Evolutionary conservation across 2,888 invertebrate species (phyloP), one percentile per base, ranked within the genome.

Genomic region (Anorthoa munda): DNA sequence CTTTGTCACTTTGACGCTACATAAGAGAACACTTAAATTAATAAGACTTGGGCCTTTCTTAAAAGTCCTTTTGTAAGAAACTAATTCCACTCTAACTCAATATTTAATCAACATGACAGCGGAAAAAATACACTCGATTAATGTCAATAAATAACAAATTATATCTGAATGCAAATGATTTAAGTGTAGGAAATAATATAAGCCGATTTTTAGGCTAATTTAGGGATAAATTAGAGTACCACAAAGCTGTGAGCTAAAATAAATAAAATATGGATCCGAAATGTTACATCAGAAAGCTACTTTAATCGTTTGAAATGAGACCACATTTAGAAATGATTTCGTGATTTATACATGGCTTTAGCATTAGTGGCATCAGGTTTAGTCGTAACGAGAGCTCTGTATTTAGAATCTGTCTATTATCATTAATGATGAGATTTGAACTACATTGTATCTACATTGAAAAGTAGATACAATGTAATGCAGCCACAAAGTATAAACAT

Each of bases 301-400:
- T 23, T n/a, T n/a, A 58, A 21, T 21, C 12, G 39, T 60, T 53
- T 48, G 13, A 65, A 60, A 26, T 26, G 0, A 12, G 53, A 21
- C 3, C 18, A 18, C 5, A 13, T 72, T 46, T 39, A 39, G 31
- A 73, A 65, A 39, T 60, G 4, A 26, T 53, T 39, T 51, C 17
- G 17, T 46, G n/a, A 4, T 23, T 15, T 56, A 13, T 26, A 73
- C 74, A 65, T 23, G 48, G 46, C n/a, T 73, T 65, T 2, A 39
- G 23, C 74, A 73, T 73, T 75, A 75, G 53, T 26, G 39, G n/a
- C 53, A 51, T 46, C 15, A 18, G 21, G 4, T 23, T 61, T 2
- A 21, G 12, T 17, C 17, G 2, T 46, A 31, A 46, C n/a, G 26
- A n/a, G 17, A 31, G n/a, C 59, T 48, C 17, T n/a, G 17, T 2